Conservation (phyloP, 2,113 vertebrate genomes). For the Ovis canadensis region DNA sequence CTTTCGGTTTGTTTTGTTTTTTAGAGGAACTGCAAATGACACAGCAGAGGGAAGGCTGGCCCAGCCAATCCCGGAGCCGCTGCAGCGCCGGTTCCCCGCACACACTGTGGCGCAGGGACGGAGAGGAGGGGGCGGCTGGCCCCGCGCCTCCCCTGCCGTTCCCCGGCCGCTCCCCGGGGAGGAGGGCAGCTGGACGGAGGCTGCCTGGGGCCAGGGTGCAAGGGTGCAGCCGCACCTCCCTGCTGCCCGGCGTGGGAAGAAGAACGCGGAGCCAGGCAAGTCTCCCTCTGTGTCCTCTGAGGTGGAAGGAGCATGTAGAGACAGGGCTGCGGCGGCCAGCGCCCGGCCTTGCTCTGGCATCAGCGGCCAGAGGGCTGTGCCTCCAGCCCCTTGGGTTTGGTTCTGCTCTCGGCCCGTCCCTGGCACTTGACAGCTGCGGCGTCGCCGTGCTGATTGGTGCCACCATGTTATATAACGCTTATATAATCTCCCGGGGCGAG, state of each 20-base stretch:
- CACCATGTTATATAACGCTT: slow-evolving; percentile 72
- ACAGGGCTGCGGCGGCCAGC: slow-evolving; percentile 23
- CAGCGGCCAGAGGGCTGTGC: neutral
- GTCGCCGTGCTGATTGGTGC: slow-evolving; percentile 53
- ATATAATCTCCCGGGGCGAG: slow-evolving; percentile 56
- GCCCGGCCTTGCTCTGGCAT: slow-evolving; percentile 20
- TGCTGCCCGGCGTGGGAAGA: slow-evolving; percentile 3
- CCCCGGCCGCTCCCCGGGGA: neutral
- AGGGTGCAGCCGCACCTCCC: neutral
- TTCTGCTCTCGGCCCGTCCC: slow-evolving; percentile 44
- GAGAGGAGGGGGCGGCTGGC: slow-evolving; percentile 33
- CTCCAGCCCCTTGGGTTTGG: slow-evolving; percentile 28
- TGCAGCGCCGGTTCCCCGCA: slow-evolving; percentile 52
- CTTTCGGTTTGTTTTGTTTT: slow-evolving; percentile 50
- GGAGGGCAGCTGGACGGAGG: neutral
- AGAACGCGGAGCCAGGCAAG: slow-evolving; percentile 53
- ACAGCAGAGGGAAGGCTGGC: slow-evolving; percentile 63
- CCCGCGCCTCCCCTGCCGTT: neutral
- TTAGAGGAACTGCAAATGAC: slow-evolving; percentile 62
- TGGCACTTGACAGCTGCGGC: neutral
- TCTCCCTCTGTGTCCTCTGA: slow-evolving; percentile 12
- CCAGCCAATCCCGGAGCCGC: slow-evolving; percentile 59
- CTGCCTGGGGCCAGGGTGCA: neutral
- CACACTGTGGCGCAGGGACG: slow-evolving; percentile 18
- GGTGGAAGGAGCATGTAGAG: slow-evolving; percentile 31